Conservation (phyloP, 2,888 invertebrate genomes). For the Ctena decussata region DNA sequence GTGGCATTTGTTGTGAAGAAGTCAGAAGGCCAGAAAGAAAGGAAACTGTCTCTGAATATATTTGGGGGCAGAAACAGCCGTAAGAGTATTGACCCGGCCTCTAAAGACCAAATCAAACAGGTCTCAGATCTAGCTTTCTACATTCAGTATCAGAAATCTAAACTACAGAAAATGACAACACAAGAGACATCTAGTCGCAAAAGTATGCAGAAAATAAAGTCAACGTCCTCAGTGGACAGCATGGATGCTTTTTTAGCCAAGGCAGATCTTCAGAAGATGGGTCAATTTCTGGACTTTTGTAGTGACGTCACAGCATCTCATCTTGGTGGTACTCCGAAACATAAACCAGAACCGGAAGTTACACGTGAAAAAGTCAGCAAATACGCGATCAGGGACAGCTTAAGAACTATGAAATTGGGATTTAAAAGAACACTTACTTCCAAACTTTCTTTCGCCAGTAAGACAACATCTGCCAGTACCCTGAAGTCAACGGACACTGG, state of each 20-base stretch:
- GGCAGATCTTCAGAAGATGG: constrained; percentile 47
- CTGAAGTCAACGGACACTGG: constrained; percentile 36
- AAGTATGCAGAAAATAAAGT: constrained; percentile 24
- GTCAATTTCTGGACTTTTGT: constrained; percentile 41
- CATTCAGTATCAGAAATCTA: constrained; percentile 40
- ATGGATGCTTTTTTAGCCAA: constrained; percentile 50
- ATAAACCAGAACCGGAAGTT: background rate
- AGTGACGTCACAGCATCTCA: constrained; percentile 27
- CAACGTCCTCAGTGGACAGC: constrained; percentile 38
- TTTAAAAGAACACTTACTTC: constrained; percentile 32
- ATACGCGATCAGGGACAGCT: background rate
- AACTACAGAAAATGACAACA: constrained; percentile 24
- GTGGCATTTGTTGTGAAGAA: constrained; percentile 41
- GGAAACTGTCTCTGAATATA: constrained; percentile 17
- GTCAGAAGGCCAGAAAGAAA: constrained; percentile 31
- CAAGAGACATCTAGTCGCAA: constrained; percentile 2
- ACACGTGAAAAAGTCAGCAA: background rate
- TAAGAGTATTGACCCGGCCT: background rate
- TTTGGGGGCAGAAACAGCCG: constrained; percentile 19
- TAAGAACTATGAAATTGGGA: constrained; percentile 42
- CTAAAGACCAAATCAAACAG: constrained; percentile 36
- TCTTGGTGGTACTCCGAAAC: background rate
- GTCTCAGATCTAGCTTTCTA: constrained; percentile 54
- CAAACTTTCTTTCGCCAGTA: background rate
- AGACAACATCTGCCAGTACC: constrained; percentile 24